Evolutionary conservation across 2,797 vertebrate species (phyloP), one percentile per base, ranked within the genome.

Genomic region (Capromys pilorides): DNA sequence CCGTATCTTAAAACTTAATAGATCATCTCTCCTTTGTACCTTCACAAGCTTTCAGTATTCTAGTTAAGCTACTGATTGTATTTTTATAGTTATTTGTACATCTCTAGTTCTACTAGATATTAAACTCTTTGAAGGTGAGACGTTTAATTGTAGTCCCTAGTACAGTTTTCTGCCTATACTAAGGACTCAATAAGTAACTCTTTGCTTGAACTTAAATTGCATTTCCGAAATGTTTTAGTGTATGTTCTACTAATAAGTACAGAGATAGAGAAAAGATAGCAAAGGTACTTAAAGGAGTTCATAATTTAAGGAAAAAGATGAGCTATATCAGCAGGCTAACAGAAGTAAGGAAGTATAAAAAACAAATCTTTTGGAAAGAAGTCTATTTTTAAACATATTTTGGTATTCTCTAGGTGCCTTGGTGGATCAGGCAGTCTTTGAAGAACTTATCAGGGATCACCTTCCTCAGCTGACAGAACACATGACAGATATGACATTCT

Each of bases 361-460:
- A 96, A 90, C 10, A 87, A 86, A 16, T 93, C 28, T n/a, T 93
- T 91, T 85, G 83, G 36, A 75, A 93, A 85, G 54, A 54, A 75
- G 7, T 75, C 87, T 26, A 88, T 66, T 94, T 81, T 91, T n/a
- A 64, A 96, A 93, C 62, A 86, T 93, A 21, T 93, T 89, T 26
- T 57, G 51, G 81, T 91, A 97, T 97, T 96, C 92, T 96, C 39
- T 97, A 99, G 99, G 99, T 97, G 99, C 99, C 97, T 98, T 99
- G 98, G 99, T 99, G 73, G 99, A 99, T 98, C 99, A 99, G 97
- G 99, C 99, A 2, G 99, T 99, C 92, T 99, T 99, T 94, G 99
- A 99, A 98, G 99, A 99, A 95, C 98, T 99, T 97, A 99, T 99
- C 97, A 98, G 99, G 79, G 99, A 99, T 95, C 98, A 99, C 94